Conservation (phyloP, 2,888 invertebrate genomes). For the Lepeophtheirus nordmannii region DNA sequence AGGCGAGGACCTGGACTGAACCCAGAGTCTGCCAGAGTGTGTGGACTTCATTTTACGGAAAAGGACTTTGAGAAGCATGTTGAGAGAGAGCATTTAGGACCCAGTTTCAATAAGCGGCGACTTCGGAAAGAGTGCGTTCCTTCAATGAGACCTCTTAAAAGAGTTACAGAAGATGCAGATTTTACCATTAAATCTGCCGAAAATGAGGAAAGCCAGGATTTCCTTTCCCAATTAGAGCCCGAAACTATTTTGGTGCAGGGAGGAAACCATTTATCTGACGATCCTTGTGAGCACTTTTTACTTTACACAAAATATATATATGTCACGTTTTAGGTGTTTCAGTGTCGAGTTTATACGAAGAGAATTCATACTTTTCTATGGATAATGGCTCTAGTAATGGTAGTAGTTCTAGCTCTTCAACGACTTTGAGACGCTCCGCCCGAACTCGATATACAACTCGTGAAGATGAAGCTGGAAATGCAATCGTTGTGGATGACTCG, state of each 20-base stretch:
- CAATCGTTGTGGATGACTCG: background rate
- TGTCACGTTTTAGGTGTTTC: no score
- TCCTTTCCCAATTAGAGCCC: no score
- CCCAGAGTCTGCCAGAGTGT: background rate
- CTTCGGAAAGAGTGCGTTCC: background rate
- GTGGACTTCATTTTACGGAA: background rate
- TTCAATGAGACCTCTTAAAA: no score
- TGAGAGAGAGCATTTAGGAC: background rate
- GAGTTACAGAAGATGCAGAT: no score
- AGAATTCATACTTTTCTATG: background rate
- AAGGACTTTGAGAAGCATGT: background rate
- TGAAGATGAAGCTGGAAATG: background rate
- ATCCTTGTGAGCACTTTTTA: no score
- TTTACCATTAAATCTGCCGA: no score
- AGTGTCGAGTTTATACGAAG: no score
- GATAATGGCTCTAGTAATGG: background rate
- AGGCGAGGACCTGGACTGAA: background rate
- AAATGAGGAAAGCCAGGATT: no score
- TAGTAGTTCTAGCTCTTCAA: background rate
- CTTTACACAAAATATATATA: no score
- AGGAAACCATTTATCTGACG: no score
- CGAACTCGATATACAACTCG: background rate
- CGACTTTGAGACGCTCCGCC: background rate
- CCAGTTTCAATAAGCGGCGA: background rate
- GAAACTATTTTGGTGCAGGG: no score